Percentiles rank a stretch among this genome's conserved stretches.
Conservation (phyloP, 1,140 invertebrate species). For the Ptiloglossa arizonensis region DNA sequence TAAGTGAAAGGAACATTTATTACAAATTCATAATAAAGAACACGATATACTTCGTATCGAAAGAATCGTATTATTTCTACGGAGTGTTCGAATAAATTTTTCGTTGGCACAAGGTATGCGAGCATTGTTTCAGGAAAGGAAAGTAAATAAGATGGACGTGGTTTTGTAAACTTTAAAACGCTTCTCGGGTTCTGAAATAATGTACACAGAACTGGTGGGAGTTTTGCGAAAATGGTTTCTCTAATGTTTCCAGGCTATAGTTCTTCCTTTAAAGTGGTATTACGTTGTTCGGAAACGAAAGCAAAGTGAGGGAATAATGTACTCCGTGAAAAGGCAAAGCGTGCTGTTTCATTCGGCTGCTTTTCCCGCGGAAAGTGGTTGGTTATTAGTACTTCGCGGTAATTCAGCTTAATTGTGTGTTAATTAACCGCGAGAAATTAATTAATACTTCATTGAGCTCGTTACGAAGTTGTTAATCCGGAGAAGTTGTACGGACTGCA, state of each 20-base stretch:
- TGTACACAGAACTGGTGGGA: background rate
- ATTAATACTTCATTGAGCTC: conserved; percentile 39
- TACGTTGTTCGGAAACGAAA: background rate
- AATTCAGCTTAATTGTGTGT: conserved; percentile 14
- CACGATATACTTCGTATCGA: too few relatives aligned
- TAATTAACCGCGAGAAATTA: conserved; percentile 37
- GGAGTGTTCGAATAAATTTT: too few relatives aligned
- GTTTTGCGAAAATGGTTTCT: background rate
- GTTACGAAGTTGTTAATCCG: conserved; percentile 37
- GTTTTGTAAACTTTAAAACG: background rate
- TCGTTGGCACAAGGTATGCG: too few relatives aligned
- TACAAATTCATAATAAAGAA: too few relatives aligned
- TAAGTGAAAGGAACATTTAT: too few relatives aligned
- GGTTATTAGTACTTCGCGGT: conserved; percentile 11
- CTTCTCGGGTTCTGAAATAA: background rate
- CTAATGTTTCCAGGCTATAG: too few relatives aligned
- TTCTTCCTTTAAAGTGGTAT: background rate
- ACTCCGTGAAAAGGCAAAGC: background rate
- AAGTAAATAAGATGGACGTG: background rate
- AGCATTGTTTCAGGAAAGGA: too few relatives aligned
- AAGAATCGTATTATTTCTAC: too few relatives aligned
- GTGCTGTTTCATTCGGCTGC: background rate
- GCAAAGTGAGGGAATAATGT: background rate
- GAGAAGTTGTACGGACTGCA: conserved; percentile 3
- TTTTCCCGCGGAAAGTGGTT: background rate